Conservation (phyloP, 2,888 invertebrate genomes). For the Galeopsomyia nigrocyanea region DNA sequence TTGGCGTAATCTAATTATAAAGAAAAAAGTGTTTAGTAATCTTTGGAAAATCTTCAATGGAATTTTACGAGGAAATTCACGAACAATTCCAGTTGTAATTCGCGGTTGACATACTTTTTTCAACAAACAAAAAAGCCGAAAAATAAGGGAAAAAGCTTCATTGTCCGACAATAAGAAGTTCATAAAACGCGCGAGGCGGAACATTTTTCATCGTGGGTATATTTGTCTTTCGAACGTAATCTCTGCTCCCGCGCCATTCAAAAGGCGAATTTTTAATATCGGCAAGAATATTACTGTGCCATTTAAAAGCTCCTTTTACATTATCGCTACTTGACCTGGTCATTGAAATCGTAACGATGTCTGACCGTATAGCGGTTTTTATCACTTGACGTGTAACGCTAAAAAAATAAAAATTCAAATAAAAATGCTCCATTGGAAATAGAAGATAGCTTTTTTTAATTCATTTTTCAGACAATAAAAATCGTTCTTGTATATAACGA, state of each 20-base stretch:
- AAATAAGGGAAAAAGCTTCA: not conserved
- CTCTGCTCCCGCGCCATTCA: constrained; percentile 3
- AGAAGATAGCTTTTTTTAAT: too few relatives aligned
- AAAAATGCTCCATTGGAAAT: too few relatives aligned
- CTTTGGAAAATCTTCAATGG: too few relatives aligned
- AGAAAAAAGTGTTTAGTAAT: too few relatives aligned
- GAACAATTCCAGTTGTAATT: too few relatives aligned
- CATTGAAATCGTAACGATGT: not conserved
- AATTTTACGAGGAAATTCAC: too few relatives aligned
- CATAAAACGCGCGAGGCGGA: constrained; percentile 8
- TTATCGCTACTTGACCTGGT: not conserved
- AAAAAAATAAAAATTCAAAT: too few relatives aligned
- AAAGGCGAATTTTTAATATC: constrained; percentile 39
- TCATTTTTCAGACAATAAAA: too few relatives aligned
- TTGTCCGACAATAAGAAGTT: constrained; percentile 15
- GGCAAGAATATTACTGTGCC: constrained; percentile 16
- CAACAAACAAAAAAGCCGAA: not conserved
- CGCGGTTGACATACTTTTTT: too few relatives aligned
- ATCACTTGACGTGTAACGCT: too few relatives aligned
- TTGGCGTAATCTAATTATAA: too few relatives aligned
- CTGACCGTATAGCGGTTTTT: not conserved
- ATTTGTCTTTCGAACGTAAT: constrained; percentile 12
- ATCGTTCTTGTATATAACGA: too few relatives aligned
- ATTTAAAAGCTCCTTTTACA: not conserved
- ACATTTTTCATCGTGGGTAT: constrained; percentile 1